Base-by-base conservation (phyloP, 1,140 invertebrate species). In the Micrasema longulum region DNA sequence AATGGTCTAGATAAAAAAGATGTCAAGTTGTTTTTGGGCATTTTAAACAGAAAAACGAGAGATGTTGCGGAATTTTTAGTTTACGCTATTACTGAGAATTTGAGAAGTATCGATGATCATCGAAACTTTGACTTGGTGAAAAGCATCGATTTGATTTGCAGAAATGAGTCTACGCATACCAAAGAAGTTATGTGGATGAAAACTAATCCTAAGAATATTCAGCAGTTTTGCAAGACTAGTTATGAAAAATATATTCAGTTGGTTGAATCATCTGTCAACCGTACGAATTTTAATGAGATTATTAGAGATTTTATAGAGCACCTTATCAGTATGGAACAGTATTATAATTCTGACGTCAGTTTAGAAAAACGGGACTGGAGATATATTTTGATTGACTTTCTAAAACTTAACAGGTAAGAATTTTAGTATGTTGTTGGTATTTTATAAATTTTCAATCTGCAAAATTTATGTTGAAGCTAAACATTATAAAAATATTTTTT, bases 31-130 rank as follows among this genome's bases (percentile, higher is more conserved):
- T 75, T 85, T 36, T 76, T 78, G 63, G 81, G 76, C 73, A 62
- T 79, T 14, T 82, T 81, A 26, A 82, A 78, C 75, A 79, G 80
- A 72, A 78, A 78, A 72, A 77, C 82, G 1, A 60, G 78, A 3
- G 83, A 85, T 47, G 73, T 77, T 9, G 71, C 84, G 4, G 78
- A 79, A 14, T 73, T 84, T 62, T 81, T 84, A 76, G 81, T 82
- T 35, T 82, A 83, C 77, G 26, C 80, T 2, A 69, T 84, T 63
- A 82, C 81, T 5, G 77, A 84, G 74, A 48, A 82, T 12, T 43
- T 84, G 60, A 52, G 22, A 47, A n/a, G 14, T 12, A 69, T 41
- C 16, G 5, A 50, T 2, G 60, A 72, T 43, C 31, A 57, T 20
- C 47, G 72, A 41, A 53, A 55, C 10, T 75, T 72, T 31, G 47